Percentiles rank a stretch among this genome's conserved stretches.
phyloP scores from a whole-genome alignment of 1,140 invertebrate species.

The Cataglyphis hispanica region DNA sequence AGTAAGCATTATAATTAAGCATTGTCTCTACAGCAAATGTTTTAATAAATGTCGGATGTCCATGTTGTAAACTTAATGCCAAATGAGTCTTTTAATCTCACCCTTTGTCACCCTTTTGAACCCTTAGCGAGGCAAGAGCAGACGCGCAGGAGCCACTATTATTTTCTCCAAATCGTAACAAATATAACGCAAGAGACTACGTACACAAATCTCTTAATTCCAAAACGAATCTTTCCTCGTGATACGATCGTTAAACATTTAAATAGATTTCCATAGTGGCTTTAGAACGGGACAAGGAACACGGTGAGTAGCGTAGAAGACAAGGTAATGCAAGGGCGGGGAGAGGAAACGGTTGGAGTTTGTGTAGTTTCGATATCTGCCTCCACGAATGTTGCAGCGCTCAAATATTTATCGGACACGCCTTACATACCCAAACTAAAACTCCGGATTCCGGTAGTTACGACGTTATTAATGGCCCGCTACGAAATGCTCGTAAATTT shows the following conservation, averaged over 20 bases:
- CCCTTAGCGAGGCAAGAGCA: neutral
- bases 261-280: slow-evolving; percentile 40
- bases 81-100: slow-evolving; percentile 18
- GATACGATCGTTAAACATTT: slow-evolving; percentile 50
- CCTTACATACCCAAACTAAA: slow-evolving; percentile 60
- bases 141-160: neutral
- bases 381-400: slow-evolving; percentile 34
- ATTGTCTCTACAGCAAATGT: neutral
- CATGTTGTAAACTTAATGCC: slow-evolving; percentile 3
- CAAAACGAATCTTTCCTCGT: slow-evolving; percentile 4
- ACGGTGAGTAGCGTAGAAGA: neutral
- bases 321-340: neutral
- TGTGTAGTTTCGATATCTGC: slow-evolving; percentile 52
- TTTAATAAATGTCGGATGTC: neutral
- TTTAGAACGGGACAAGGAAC: slow-evolving; percentile 39
- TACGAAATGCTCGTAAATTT: slow-evolving; percentile 57
- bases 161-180: neutral
- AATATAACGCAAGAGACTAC: slow-evolving; percentile 25
- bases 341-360: slow-evolving; percentile 28
- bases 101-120: neutral
- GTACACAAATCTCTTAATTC: slow-evolving; percentile 26
- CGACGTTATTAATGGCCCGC: slow-evolving; percentile 55
- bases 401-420: slow-evolving; percentile 64
- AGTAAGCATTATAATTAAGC: neutral
- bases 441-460: slow-evolving; percentile 55